Conservation (phyloP, 53 echinoderm and acorn worm genomes). For the Crossaster papposus region DNA sequence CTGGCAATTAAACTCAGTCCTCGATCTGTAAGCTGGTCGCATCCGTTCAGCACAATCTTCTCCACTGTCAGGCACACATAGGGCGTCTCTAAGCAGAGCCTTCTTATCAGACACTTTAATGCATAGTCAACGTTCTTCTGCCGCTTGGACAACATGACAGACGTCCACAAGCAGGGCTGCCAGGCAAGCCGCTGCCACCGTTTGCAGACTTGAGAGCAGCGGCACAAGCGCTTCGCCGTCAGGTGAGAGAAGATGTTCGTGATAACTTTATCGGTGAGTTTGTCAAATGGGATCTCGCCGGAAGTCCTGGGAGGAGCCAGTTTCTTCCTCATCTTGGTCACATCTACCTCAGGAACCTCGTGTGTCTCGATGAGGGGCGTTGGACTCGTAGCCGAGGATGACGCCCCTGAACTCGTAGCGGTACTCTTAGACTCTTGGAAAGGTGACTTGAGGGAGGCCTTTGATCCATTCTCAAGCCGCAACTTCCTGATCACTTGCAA, state of each 20-base stretch:
- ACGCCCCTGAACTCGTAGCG: slow-evolving; percentile 49
- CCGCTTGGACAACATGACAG: slow-evolving; percentile 71
- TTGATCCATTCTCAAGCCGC: slow-evolving; percentile 38
- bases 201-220: slow-evolving; percentile 79
- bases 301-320: slow-evolving; percentile 41
- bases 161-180: slow-evolving; percentile 88
- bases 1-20: slow-evolving; percentile 73
- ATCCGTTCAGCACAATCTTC: slow-evolving; percentile 80
- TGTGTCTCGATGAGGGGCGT: slow-evolving; percentile 7
- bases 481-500: slow-evolving; percentile 51
- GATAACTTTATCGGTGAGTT: slow-evolving; percentile 77
- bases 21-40: slow-evolving; percentile 78
- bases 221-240: slow-evolving; percentile 80
- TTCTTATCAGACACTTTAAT: slow-evolving; percentile 73
- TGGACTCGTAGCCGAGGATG: slow-evolving; percentile 38
- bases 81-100: slow-evolving; percentile 90
- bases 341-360: not conserved
- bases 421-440: slow-evolving; percentile 51
- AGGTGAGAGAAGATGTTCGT: slow-evolving; percentile 88
- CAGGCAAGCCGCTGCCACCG: slow-evolving; percentile 90
- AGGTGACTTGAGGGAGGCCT: slow-evolving; percentile 47
- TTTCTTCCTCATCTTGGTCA: slow-evolving; percentile 26
- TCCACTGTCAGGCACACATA: slow-evolving; percentile 87
- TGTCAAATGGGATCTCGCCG: slow-evolving; percentile 71
- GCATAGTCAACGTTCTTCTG: slow-evolving; percentile 75